Evolutionary conservation across 2,797 vertebrate genomes (phyloP), one percentile per base, ranked within the genome.

Genomic region (Pelochelys cantorii): DNA sequence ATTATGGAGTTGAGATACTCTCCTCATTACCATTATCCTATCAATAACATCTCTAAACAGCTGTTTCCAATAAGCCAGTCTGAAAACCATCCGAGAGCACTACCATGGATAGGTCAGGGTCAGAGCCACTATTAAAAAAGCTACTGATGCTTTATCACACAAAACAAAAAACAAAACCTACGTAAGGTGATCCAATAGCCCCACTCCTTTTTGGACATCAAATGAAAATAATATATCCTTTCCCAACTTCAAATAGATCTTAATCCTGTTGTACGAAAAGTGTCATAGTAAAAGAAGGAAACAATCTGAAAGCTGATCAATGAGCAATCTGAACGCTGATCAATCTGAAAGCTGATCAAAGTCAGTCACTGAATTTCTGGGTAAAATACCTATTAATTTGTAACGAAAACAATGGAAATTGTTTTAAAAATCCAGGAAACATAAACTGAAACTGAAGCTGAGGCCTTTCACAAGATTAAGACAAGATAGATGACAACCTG

Each of bases 51-150:
- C 90, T 94, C 81, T 94, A 86, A 96, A 93, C 97, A 98, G 97
- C 95, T 98, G 97, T 91, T 98, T 98, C 97, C 97, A 98, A 98
- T 98, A 98, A 98, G 96, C 55, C 56, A 86, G 88, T 75, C 79
- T 97, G 75, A 94, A 83, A 92, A 93, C 82, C 17, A 81, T 86
- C 93, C 56, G 62, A 97, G 74, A 97, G 92, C 96, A 93, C 75
- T 62, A 81, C 57, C 85, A 68, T 18, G 71, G 87, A 97, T 97
- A 98, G 97, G 97, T 98, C 97, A 98, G 79, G 27, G 48, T 79
- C 84, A 80, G 56, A 96, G 96, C 90, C 87, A 71, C 92, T 95
- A 95, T 53, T 88, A 97, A 94, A 79, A 95, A 95, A 94, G 89
- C 96, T 89, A 94, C 95, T 97, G 96, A 98, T 89, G 97, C 97